Evolutionary conservation across 2,113 vertebrate genomes (phyloP).

Genomic region (Petrocephalus microphthalmus): DNA sequence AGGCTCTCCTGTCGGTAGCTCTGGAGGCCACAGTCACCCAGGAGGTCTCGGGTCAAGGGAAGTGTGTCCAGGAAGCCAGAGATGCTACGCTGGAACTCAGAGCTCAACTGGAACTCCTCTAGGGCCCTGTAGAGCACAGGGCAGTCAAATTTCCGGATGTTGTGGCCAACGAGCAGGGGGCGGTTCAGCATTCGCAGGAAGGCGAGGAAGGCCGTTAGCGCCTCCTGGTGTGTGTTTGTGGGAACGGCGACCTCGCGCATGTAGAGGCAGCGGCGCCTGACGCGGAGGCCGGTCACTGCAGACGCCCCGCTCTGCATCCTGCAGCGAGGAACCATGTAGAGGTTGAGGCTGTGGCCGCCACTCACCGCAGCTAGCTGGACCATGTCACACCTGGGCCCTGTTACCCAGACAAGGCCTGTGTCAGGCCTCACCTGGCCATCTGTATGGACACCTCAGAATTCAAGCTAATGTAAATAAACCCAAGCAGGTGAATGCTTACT

Average conservation of each 20-base stretch:
- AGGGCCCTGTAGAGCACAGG: conserved; percentile 45
- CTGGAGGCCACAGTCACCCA: not conserved
- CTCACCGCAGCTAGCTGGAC: conserved; percentile 54
- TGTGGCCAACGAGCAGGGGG: conserved; percentile 54
- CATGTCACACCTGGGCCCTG: conserved; percentile 42
- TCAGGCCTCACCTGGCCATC: not conserved
- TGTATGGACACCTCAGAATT: not conserved
- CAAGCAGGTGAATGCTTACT: not conserved
- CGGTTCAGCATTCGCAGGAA: conserved; percentile 44
- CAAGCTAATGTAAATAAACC: not conserved
- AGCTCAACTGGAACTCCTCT: conserved; percentile 23
- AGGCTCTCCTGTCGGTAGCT: conserved; percentile 37
- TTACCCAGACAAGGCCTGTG: not conserved
- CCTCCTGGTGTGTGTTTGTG: conserved; percentile 30
- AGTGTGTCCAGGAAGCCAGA: conserved; percentile 52
- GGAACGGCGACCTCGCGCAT: fast-evolving
- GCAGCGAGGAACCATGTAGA: conserved; percentile 42
- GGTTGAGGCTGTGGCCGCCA: conserved; percentile 37
- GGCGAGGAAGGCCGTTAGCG: conserved; percentile 43
- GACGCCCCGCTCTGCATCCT: conserved; percentile 24
- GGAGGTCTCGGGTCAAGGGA: not conserved
- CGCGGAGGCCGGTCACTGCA: conserved; percentile 44
- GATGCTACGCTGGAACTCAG: conserved; percentile 34
- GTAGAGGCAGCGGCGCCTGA: not conserved
- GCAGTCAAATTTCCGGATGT: conserved; percentile 43